Evolutionary conservation across 2,797 vertebrate species (phyloP).

Genomic region (Anguilla megastoma): DNA sequence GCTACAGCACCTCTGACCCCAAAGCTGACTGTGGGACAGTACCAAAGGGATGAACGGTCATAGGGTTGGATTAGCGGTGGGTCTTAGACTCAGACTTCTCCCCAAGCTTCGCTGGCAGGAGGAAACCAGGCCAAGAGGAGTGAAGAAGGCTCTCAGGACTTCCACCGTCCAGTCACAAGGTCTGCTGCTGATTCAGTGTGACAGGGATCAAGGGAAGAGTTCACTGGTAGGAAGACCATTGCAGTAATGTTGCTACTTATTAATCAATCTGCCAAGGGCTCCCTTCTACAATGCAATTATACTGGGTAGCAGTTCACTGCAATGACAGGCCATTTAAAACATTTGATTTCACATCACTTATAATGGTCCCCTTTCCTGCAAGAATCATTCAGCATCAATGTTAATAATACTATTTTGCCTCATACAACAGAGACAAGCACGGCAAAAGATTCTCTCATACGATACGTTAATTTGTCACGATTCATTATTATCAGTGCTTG

Average conservation of each 20-base stretch:
- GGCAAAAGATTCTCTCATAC: background rate
- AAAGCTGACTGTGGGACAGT: background rate
- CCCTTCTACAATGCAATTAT: conserved; percentile 51
- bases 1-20: background rate
- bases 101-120: background rate
- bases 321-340: conserved; percentile 66
- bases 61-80: background rate
- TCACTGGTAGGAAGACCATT: conserved; percentile 33
- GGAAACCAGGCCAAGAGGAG: background rate
- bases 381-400: background rate
- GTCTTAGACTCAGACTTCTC: background rate
- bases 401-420: background rate
- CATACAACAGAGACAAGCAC: background rate
- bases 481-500: background rate
- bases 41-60: background rate
- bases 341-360: conserved; percentile 65
- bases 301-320: conserved; percentile 45
- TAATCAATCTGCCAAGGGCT: conserved; percentile 46
- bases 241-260: conserved; percentile 42
- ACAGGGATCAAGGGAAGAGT: conserved; percentile 52
- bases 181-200: conserved; percentile 50
- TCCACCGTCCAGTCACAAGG: background rate
- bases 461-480: background rate
- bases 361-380: conserved; percentile 30
- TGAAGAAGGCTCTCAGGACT: background rate